These are phyloP conservation scores for Chymomyza caudatula DNA, from an alignment of 2,888 invertebrate genomes.

Conservation along the genomic window DNA sequence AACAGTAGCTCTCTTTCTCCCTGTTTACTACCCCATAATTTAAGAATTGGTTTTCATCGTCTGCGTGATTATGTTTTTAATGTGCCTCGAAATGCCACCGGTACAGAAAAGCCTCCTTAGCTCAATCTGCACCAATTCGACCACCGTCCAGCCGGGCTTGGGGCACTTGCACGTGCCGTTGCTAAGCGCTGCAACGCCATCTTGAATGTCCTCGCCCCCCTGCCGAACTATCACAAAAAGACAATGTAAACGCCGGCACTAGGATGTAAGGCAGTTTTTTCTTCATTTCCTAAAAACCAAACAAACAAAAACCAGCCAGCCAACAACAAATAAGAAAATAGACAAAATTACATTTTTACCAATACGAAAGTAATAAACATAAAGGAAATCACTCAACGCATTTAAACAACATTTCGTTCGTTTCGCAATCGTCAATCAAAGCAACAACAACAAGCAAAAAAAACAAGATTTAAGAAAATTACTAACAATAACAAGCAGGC, in stretches of 20 bases:
- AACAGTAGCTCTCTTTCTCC: neutral
- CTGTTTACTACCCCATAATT: neutral
- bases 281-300: constrained; percentile 54
- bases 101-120: neutral
- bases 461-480: constrained; percentile 27
- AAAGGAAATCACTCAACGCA: constrained; percentile 47
- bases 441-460: constrained; percentile 38
- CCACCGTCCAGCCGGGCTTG: constrained; percentile 4
- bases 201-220: constrained; percentile 49
- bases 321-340: constrained; percentile 70
- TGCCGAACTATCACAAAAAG: constrained; percentile 37
- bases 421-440: constrained; percentile 32
- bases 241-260: constrained; percentile 67
- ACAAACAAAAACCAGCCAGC: constrained; percentile 63
- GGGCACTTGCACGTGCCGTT: neutral
- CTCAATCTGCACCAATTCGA: neutral
- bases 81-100: constrained; percentile 46
- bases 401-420: constrained; percentile 59
- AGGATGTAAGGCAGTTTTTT: constrained; percentile 68
- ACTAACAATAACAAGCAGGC: constrained; percentile 30
- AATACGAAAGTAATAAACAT: constrained; percentile 53
- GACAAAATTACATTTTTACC: constrained; percentile 71
- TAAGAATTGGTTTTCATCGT: neutral
- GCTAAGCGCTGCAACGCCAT: constrained; percentile 47
- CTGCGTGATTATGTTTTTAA: constrained; percentile 9